Evolutionary conservation across 2,113 vertebrate species (phyloP).

Genomic region (Hystrix cristata): DNA sequence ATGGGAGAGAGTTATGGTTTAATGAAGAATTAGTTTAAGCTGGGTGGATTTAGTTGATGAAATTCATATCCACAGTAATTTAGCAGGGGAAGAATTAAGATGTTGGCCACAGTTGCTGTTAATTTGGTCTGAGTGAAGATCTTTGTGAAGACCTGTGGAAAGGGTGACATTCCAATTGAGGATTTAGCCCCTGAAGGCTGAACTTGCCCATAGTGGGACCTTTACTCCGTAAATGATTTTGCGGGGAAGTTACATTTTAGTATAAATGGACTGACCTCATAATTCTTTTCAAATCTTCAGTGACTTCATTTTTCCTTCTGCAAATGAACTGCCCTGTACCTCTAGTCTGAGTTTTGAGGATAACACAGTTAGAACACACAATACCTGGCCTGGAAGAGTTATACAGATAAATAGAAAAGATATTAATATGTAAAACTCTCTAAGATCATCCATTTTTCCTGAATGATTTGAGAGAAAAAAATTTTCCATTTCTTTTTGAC

Average conservation of each 20-base stretch:
- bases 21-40: constrained; percentile 84
- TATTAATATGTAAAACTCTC: background rate
- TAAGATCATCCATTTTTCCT: background rate
- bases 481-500: background rate
- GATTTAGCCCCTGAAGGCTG: background rate
- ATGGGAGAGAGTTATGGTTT: constrained; percentile 76
- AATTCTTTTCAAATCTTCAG: background rate
- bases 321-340: background rate
- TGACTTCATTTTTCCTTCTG: background rate
- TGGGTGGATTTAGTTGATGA: constrained; percentile 75
- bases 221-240: background rate
- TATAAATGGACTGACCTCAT: background rate
- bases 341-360: background rate
- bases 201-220: background rate
- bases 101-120: constrained; percentile 72
- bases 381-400: background rate
- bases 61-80: constrained; percentile 78
- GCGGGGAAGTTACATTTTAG: constrained; percentile 2
- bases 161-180: background rate
- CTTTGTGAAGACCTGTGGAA: constrained; percentile 25
- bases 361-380: background rate
- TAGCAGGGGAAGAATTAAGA: constrained; percentile 71
- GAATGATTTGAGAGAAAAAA: constrained; percentile 32
- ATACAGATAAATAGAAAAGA: constrained; percentile 1
- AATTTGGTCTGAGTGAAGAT: constrained; percentile 64